These are phyloP conservation scores for Platichthys flesus DNA, from an alignment of 2,113 vertebrate genomes.

Conservation along the genomic window DNA sequence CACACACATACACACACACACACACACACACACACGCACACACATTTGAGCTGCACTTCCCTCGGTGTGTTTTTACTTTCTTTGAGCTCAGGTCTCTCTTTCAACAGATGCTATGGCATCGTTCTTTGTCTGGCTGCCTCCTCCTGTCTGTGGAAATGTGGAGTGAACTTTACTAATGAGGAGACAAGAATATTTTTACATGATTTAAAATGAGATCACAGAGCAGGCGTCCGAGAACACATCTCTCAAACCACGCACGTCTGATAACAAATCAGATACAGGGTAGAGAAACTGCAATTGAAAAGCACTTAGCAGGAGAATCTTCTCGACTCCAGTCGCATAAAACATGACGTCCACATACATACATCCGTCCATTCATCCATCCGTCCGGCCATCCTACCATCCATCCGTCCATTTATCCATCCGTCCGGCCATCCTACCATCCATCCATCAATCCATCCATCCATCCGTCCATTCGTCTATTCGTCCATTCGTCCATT, in stretches of 20 bases:
- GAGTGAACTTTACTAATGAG: conserved; percentile 66
- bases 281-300: conserved; percentile 2
- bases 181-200: conserved; percentile 70
- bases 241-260: conserved; percentile 41
- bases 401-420: neutral
- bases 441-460: no score
- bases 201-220: conserved; percentile 67
- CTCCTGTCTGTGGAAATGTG: conserved; percentile 45
- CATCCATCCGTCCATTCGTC: neutral
- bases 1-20: no score
- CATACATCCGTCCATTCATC: neutral
- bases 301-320: conserved; percentile 24
- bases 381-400: neutral
- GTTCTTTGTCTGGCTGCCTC: conserved; percentile 53
- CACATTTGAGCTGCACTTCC: conserved; percentile 31
- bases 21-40: neutral
- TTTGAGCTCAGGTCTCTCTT: conserved; percentile 50
- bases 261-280: conserved; percentile 47
- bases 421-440: no score
- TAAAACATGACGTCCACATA: neutral
- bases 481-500: neutral
- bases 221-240: conserved; percentile 33
- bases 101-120: conserved; percentile 44
- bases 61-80: conserved; percentile 33
- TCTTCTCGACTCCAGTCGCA: neutral